Evolutionary conservation across 2,797 vertebrate genomes (phyloP).

Genomic region (Alectoris magna): DNA sequence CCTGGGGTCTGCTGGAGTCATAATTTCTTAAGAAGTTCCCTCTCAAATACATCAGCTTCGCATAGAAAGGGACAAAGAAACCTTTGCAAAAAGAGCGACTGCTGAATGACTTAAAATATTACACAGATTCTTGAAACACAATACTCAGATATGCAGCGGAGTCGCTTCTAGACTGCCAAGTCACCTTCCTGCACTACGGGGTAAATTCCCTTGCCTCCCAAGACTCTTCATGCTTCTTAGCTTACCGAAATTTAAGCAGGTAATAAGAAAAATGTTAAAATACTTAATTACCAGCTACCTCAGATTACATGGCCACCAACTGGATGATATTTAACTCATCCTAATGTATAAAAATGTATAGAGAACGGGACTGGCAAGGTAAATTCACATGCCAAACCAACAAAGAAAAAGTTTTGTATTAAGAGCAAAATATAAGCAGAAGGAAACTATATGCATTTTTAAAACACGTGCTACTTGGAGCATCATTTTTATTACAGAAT

Average conservation of each 20-base stretch:
- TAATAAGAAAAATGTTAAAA: slow-evolving; percentile 34
- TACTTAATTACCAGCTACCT: slow-evolving; percentile 32
- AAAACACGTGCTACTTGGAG: background rate
- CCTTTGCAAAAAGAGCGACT: background rate
- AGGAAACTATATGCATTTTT: background rate
- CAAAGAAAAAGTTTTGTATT: background rate
- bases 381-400: background rate
- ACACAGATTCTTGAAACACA: background rate
- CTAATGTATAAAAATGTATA: background rate
- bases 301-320: background rate
- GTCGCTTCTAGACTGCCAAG: background rate
- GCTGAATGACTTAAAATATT: slow-evolving; percentile 22
- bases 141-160: background rate
- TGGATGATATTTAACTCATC: background rate
- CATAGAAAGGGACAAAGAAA: background rate
- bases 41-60: background rate
- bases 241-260: slow-evolving; percentile 27
- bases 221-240: background rate
- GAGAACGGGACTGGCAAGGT: background rate
- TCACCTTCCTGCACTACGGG: background rate
- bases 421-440: background rate
- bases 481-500: background rate
- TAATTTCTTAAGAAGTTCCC: background rate
- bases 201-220: background rate
- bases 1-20: background rate